Evolutionary conservation across 2,113 vertebrate genomes (phyloP), one percentile per base, ranked within the genome.

Genomic region (Plectropomus leopardus): DNA sequence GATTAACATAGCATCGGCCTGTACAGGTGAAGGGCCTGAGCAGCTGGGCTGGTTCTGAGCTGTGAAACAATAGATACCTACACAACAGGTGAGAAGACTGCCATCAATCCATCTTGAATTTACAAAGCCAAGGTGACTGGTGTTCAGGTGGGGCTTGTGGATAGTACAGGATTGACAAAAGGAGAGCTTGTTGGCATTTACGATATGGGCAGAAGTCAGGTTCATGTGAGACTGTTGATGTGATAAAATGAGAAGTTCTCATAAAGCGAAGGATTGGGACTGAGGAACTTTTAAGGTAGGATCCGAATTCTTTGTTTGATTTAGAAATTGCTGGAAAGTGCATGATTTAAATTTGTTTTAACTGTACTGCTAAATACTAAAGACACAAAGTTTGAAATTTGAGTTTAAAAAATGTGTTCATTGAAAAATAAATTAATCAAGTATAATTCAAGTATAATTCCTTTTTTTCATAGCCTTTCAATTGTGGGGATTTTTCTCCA

Each of bases 41-140:
- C 24, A 73, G 67, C 54, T 36, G 45, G 74, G 21, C 47, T 71
- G 84, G 57, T 63, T 72, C 23, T 60, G 75, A 28, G 44, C 79
- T 59, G 48, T 42, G 36, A 77, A 76, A 51, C 34, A 65, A 50
- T 24, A 58, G 36, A 64, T 10, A 59, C 73, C 88, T 90, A 64
- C 1, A 40, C 0, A 24, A 80, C 61, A 81, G 64, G 24, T 0
- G 13, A 28, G 34, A 54, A 65, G 53, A 71, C 17, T 14, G 61
- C 15, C 13, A 64, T 88, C 16, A 76, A 5, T 47, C 23, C 14
- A 60, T 14, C 14, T 45, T 40, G 44, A 72, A 40, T 19, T 34
- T 55, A 45, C n/a, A 54, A 23, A 72, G 15, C 21, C 36, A 32
- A 50, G 16, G 51, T 65, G 50, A 24, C 24, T 48, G 50, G 19